Base-by-base conservation (phyloP, 1,140 invertebrate genomes). In the Drosophila saltans region DNA sequence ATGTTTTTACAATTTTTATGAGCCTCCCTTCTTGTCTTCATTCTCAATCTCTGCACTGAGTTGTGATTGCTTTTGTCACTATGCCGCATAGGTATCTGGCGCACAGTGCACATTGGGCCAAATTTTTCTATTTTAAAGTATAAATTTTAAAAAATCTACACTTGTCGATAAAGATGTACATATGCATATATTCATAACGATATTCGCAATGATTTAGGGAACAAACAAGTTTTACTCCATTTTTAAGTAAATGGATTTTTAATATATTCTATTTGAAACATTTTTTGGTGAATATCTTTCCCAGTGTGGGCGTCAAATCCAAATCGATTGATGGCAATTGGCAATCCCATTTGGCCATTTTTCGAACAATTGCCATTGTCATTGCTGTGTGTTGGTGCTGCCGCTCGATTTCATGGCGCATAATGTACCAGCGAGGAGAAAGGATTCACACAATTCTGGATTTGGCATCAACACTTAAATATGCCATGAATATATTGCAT, bases 311-410 rank as follows among this genome's bases (percentile, higher is more conserved):
- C 11, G 24, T 24, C 41, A 63, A 66, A 55, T 28, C 64, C 64
- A 80, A 84, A 84, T 84, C 83, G 84, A 88, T 88, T 89, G 84
- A 89, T 89, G 85, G 69, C 81, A 69, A 75, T 78, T 82, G 76
- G 24, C 74, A 55, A 71, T 66, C 69, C 72, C 36, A n/a, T 36
- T 52, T 55, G 66, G n/a, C 67, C 75, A 58, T 67, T 65, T 62
- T 65, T 72, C 45, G 78, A 72, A 85, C 78, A 86, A 88, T 82
- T 88, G 83, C 59, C 82, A 81, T 36, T 36, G 33, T 36, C 33
- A 36, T 36, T 36, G 33, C 33, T 36, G 28, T 30, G 28, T 30
- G 28, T 30, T 48, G 45, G 16, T 16, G 16, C 16, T 16, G 16
- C 45, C 16, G 3, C 43, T 45, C 16, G n/a, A 45, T 63, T 73